Conservation (phyloP, 2,888 invertebrate species). For the Incurvaria masculella region DNA sequence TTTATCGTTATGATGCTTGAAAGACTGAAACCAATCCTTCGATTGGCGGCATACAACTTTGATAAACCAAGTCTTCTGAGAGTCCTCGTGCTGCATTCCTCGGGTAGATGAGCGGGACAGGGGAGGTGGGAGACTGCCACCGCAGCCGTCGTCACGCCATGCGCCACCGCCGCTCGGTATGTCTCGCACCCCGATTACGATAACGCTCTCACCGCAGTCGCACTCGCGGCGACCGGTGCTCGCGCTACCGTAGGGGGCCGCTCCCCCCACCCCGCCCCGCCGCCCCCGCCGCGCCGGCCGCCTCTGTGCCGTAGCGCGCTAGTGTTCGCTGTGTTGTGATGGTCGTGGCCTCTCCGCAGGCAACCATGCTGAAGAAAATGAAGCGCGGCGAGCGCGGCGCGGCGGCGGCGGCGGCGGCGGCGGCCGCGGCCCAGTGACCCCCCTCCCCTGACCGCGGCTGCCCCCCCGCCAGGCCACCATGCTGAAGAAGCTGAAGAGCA, state of each 20-base stretch:
- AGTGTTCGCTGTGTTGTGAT: slow-evolving; percentile 13
- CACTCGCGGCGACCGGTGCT: neutral
- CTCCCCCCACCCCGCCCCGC: slow-evolving; percentile 18
- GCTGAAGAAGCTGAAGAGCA: slow-evolving; percentile 97
- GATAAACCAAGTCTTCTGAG: too few relatives aligned
- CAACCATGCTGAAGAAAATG: slow-evolving; percentile 99
- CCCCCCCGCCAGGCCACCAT: slow-evolving; percentile 90
- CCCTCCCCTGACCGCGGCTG: slow-evolving; percentile 16
- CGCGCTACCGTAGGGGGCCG: neutral
- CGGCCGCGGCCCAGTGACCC: slow-evolving; percentile 27
- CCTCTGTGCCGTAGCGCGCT: slow-evolving; percentile 19
- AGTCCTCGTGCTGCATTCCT: too few relatives aligned
- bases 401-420: slow-evolving; percentile 54
- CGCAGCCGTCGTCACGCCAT: slow-evolving; percentile 9
- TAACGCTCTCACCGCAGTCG: neutral
- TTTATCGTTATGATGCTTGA: too few relatives aligned
- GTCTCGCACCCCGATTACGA: slow-evolving; percentile 13
- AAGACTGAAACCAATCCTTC: too few relatives aligned
- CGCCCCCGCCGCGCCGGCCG: slow-evolving; percentile 17
- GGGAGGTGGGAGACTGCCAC: neutral
- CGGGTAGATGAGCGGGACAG: neutral
- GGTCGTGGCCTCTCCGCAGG: slow-evolving; percentile 58
- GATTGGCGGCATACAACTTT: too few relatives aligned
- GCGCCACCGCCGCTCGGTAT: slow-evolving; percentile 7
- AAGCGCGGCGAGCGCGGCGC: slow-evolving; percentile 93